phyloP scores from a whole-genome alignment of 2,113 vertebrate genomes.

The Lethenteron reissneri region DNA sequence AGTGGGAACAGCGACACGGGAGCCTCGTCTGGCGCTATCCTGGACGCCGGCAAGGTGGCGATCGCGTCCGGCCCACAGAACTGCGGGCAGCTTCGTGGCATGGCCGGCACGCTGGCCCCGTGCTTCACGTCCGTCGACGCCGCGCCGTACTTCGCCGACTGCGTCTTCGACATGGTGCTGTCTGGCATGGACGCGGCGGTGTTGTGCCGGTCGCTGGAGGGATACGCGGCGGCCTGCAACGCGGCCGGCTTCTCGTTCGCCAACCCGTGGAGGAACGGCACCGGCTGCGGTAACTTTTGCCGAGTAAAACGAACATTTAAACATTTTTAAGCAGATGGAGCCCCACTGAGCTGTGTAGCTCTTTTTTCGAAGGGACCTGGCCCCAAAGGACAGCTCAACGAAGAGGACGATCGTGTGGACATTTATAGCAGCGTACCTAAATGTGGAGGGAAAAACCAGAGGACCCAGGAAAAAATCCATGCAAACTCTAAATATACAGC shows the following conservation, averaged over 20 bases:
- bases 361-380: too few relatives aligned
- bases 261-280: neutral
- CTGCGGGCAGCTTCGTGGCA: neutral
- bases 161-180: neutral
- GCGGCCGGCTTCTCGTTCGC: neutral
- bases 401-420: too few relatives aligned
- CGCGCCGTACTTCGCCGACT: neutral
- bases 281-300: neutral
- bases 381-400: too few relatives aligned
- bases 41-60: neutral
- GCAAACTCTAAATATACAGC: too few relatives aligned
- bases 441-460: too few relatives aligned
- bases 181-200: neutral
- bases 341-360: too few relatives aligned
- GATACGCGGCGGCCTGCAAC: neutral
- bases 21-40: too few relatives aligned
- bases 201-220: constrained; percentile 3
- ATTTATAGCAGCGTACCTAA: too few relatives aligned
- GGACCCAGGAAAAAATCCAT: too few relatives aligned
- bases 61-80: neutral
- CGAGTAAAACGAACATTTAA: too few relatives aligned
- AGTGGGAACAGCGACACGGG: too few relatives aligned
- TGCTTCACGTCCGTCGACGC: neutral
- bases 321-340: too few relatives aligned
- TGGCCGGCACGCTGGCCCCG: neutral